These are phyloP conservation scores for Lepidonotus clava DNA, from an alignment of 2,888 invertebrate genomes.

Conservation along the genomic window DNA sequence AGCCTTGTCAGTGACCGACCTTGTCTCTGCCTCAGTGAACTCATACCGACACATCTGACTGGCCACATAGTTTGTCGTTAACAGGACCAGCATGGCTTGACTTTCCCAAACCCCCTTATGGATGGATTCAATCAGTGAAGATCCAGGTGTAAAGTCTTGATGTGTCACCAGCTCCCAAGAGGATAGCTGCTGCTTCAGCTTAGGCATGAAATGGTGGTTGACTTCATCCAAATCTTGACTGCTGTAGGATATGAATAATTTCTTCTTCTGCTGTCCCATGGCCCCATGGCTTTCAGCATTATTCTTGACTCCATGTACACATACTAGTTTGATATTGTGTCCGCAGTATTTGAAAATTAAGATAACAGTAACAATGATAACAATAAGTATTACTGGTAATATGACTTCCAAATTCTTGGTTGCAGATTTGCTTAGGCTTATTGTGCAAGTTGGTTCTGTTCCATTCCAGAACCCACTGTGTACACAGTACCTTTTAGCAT, in stretches of 20 bases:
- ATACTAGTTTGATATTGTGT: too few species aligned
- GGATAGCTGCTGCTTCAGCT: not conserved
- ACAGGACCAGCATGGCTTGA: conserved; percentile 4
- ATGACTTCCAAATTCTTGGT: too few species aligned
- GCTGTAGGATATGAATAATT: conserved; percentile 22
- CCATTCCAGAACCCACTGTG: too few species aligned
- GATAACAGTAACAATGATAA: too few species aligned
- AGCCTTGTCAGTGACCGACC: not conserved
- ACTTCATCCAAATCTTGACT: not conserved
- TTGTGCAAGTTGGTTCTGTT: too few species aligned
- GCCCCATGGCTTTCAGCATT: too few species aligned
- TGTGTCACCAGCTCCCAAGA: not conserved
- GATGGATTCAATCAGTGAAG: not conserved
- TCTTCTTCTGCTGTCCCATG: too few species aligned
- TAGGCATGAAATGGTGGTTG: not conserved
- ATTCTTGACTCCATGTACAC: too few species aligned
- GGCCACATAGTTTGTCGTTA: not conserved
- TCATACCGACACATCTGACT: not conserved
- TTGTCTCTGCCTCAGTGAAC: conserved; percentile 5
- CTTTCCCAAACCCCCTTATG: conserved; percentile 2
- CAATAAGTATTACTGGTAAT: too few species aligned
- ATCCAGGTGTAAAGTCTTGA: conserved; percentile 7
- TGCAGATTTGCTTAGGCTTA: too few species aligned
- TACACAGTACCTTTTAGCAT: too few species aligned
- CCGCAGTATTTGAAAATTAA: too few species aligned